These are phyloP conservation scores for Reinhardtius hippoglossoides DNA, from an alignment of 2,113 vertebrate species.

Conservation along the genomic window DNA sequence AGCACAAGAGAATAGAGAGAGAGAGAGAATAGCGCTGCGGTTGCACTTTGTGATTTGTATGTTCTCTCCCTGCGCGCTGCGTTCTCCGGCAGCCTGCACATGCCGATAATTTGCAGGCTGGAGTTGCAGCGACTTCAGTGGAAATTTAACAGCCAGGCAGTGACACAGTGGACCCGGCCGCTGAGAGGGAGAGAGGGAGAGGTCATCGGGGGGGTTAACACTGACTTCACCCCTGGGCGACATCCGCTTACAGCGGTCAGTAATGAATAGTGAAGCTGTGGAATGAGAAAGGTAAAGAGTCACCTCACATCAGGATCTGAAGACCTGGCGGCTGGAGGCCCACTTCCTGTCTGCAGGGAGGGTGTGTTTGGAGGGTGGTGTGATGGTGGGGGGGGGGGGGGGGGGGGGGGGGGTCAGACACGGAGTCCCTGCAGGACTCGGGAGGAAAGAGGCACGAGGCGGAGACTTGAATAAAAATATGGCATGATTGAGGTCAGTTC, in stretches of 20 bases:
- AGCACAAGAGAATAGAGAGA: background rate
- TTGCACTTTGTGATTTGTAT: constrained; percentile 55
- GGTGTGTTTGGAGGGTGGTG: constrained; percentile 2
- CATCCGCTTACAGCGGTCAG: constrained; percentile 29
- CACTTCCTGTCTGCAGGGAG: constrained; percentile 24
- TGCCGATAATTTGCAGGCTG: constrained; percentile 56
- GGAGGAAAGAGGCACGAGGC: background rate
- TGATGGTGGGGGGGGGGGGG: constrained; percentile 8
- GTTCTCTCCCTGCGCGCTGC: constrained; percentile 26
- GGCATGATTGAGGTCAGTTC: too few relatives aligned
- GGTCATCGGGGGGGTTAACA: constrained; percentile 26
- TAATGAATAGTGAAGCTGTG: constrained; percentile 68
- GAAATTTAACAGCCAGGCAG: constrained; percentile 7
- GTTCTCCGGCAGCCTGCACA: constrained; percentile 39
- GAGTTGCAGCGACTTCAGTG: constrained; percentile 39
- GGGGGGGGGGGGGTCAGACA: constrained; percentile 6
- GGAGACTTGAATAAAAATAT: too few relatives aligned
- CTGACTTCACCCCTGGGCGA: constrained; percentile 38
- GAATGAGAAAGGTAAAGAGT: constrained; percentile 59
- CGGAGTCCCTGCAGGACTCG: background rate
- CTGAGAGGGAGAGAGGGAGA: background rate
- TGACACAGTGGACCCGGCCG: constrained; percentile 1
- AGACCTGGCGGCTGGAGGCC: constrained; percentile 17
- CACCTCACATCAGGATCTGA: constrained; percentile 44
- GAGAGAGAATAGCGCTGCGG: constrained; percentile 48